A percentile compares a stretch with the other conserved stretches of the same genome.
phyloP scores from a whole-genome alignment of 1,140 invertebrate species.

The Drosophila auraria region DNA sequence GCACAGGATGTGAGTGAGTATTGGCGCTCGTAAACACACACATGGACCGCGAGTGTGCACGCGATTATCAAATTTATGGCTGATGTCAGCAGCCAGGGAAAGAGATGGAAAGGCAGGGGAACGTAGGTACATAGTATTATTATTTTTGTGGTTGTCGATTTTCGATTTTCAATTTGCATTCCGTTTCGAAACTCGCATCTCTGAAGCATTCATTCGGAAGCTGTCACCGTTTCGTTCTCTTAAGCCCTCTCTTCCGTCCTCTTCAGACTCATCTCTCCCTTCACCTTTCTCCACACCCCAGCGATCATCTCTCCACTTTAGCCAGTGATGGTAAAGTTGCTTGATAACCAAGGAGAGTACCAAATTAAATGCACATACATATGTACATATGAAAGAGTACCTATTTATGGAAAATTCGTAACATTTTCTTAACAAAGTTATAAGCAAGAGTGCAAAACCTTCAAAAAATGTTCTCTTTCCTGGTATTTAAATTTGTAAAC shows the following conservation, averaged over 20 bases:
- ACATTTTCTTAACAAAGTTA: too few relatives aligned
- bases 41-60: conserved; percentile 41
- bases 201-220: not conserved
- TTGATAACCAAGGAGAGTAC: not conserved
- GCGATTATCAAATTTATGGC: conserved; percentile 78
- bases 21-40: conserved; percentile 32
- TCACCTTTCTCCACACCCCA: too few relatives aligned
- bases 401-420: too few relatives aligned
- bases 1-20: conserved; percentile 35
- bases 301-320: not conserved
- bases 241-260: not conserved
- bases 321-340: not conserved
- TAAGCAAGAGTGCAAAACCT: too few relatives aligned
- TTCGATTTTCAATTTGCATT: conserved; percentile 37
- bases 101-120: conserved; percentile 17
- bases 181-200: conserved; percentile 6
- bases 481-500: too few relatives aligned
- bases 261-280: not conserved
- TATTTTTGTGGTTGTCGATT: conserved; percentile 25
- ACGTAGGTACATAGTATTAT: conserved; percentile 9
- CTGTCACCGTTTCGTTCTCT: not conserved
- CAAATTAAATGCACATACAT: not conserved
- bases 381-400: not conserved
- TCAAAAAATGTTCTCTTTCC: too few relatives aligned
- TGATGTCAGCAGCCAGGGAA: conserved; percentile 60